phyloP scores from a whole-genome alignment of 2,888 invertebrate species.

The Anorthoa munda region DNA sequence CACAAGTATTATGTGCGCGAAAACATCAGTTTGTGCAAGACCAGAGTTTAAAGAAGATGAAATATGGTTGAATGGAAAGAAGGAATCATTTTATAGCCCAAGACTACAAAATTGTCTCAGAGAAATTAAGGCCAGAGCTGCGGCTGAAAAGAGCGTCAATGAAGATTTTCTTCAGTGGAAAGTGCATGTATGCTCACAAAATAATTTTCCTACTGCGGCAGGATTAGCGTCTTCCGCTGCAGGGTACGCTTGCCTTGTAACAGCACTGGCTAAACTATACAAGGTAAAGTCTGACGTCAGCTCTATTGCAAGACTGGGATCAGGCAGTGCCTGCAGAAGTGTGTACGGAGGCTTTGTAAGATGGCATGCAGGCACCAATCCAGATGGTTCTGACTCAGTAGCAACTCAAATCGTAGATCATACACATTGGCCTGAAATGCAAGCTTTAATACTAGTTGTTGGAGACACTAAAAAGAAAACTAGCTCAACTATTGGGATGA shows the following conservation, averaged over 20 bases:
- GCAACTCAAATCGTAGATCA: slow-evolving; percentile 94
- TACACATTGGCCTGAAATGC: slow-evolving; percentile 97
- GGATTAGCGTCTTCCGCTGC: slow-evolving; percentile 99
- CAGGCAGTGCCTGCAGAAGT: slow-evolving; percentile 99
- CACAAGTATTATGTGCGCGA: slow-evolving; percentile 96
- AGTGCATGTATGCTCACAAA: slow-evolving; percentile 96
- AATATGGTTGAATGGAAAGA: slow-evolving; percentile 97
- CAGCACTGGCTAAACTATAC: slow-evolving; percentile 94
- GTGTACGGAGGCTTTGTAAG: slow-evolving; percentile 98
- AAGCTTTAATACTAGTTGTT: slow-evolving; percentile 97
- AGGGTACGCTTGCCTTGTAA: slow-evolving; percentile 98
- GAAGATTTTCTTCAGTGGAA: slow-evolving; percentile 92
- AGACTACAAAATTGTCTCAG: slow-evolving; percentile 94
- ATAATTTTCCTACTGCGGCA: slow-evolving; percentile 99
- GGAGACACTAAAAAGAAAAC: slow-evolving; percentile 95
- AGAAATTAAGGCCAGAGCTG: slow-evolving; percentile 85
- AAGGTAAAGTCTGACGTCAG: slow-evolving; percentile 94
- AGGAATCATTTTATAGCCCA: slow-evolving; percentile 93
- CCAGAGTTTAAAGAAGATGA: slow-evolving; percentile 93
- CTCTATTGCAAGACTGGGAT: slow-evolving; percentile 95
- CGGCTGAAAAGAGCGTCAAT: slow-evolving; percentile 79
- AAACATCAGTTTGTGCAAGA: slow-evolving; percentile 96
- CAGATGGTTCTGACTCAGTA: slow-evolving; percentile 94
- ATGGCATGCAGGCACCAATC: slow-evolving; percentile 94
- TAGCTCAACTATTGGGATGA: slow-evolving; percentile 98